Percentiles rank a stretch among this genome's conserved stretches.
phyloP scores from a whole-genome alignment of 2,888 invertebrate species.

The Spodoptera littoralis region DNA sequence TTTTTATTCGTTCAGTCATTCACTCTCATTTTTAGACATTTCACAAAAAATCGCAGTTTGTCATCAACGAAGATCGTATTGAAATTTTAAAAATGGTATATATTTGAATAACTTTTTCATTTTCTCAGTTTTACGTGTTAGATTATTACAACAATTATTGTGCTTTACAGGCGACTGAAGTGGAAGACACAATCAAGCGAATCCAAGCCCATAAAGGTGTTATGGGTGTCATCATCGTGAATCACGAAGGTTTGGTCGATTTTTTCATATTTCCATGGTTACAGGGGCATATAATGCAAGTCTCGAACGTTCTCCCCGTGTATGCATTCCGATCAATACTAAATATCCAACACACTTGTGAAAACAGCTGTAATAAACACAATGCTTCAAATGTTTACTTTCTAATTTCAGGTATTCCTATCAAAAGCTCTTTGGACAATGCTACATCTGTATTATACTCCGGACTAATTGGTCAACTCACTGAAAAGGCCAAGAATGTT shows the following conservation, averaged over 20 bases:
- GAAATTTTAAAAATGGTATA: constrained; percentile 47
- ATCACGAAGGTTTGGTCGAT: constrained; percentile 96
- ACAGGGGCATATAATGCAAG: constrained; percentile 32
- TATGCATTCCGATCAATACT: constrained; percentile 26
- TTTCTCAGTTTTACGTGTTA: constrained; percentile 1
- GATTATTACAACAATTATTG: constrained; percentile 10
- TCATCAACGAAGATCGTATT: constrained; percentile 23
- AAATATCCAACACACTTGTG: not conserved
- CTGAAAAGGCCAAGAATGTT: constrained; percentile 97
- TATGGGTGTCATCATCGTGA: constrained; percentile 98
- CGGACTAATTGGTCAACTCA: constrained; percentile 96
- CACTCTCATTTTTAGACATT: not conserved
- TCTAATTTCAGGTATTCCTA: constrained; percentile 92
- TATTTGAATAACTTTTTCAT: constrained; percentile 1
- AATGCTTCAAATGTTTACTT: constrained; percentile 30
- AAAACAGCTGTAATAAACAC: not conserved
- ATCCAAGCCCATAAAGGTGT: constrained; percentile 99
- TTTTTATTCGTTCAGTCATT: constrained; percentile 11
- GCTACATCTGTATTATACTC: constrained; percentile 98
- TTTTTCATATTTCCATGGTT: constrained; percentile 62
- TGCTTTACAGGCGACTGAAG: constrained; percentile 92
- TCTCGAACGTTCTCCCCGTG: constrained; percentile 5
- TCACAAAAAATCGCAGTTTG: constrained; percentile 13
- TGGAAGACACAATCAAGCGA: constrained; percentile 99
- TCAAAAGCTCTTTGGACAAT: constrained; percentile 97